These are phyloP conservation scores for Pogonomyrmex barbatus DNA, from an alignment of 1,140 invertebrate species.

Conservation along the genomic window DNA sequence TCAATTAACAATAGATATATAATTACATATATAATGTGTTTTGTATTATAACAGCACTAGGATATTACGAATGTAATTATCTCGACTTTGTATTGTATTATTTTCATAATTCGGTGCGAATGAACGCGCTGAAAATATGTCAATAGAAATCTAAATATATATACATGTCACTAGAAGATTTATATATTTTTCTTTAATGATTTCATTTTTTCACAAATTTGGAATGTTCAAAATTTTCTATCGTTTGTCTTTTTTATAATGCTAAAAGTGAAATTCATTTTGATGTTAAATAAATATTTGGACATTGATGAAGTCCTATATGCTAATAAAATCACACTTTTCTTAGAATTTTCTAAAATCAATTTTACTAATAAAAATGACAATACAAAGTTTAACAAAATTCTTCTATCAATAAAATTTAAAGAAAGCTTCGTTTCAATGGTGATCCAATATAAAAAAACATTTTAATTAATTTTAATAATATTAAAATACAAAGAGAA, in stretches of 20 bases:
- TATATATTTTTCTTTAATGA: not conserved
- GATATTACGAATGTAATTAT: constrained; percentile 21
- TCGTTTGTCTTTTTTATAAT: not conserved
- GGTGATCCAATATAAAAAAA: not conserved
- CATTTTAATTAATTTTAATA: not conserved
- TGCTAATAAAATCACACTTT: constrained; percentile 27
- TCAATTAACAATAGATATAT: constrained; percentile 31
- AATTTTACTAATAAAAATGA: not conserved
- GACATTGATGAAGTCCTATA: constrained; percentile 18
- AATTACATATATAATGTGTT: constrained; percentile 34
- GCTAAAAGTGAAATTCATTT: constrained; percentile 18
- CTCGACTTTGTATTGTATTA: constrained; percentile 13
- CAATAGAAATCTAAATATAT: constrained; percentile 31
- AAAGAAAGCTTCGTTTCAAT: not conserved
- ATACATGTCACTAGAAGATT: constrained; percentile 28
- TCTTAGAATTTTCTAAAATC: not conserved
- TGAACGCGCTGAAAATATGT: constrained; percentile 16
- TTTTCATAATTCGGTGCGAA: constrained; percentile 13
- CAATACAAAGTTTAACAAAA: constrained; percentile 12
- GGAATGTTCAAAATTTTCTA: constrained; percentile 11
- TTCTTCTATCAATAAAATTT: not conserved
- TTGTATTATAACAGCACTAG: constrained; percentile 10
- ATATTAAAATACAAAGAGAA: not conserved
- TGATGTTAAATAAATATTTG: constrained; percentile 7
- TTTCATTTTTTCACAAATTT: not conserved